Conservation (phyloP, 2,113 vertebrate genomes). For the Oncorhynchus kisutch region DNA sequence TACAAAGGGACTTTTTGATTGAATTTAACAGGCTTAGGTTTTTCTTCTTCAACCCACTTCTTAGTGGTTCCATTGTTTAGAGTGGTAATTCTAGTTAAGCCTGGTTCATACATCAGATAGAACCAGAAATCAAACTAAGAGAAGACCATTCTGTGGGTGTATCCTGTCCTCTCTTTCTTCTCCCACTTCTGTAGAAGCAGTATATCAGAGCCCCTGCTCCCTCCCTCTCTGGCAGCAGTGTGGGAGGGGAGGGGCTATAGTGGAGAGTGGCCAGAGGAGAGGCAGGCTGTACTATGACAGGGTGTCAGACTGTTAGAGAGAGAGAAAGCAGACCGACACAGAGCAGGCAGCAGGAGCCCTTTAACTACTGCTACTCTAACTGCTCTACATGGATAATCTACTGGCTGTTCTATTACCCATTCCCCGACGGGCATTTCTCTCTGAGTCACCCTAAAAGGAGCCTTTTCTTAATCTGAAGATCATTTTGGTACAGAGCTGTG, state of each 20-base stretch:
- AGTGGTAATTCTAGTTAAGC: not conserved
- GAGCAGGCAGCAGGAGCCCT: slow-evolving; percentile 42
- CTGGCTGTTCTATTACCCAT: slow-evolving; percentile 5
- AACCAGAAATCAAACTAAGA: slow-evolving; percentile 21
- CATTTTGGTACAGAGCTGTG: slow-evolving; percentile 35
- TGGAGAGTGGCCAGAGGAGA: slow-evolving; percentile 24
- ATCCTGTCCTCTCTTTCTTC: not conserved
- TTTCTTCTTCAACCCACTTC: too few species aligned
- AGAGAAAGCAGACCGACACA: slow-evolving; percentile 40
- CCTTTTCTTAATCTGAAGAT: slow-evolving; percentile 29
- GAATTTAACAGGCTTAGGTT: not conserved
- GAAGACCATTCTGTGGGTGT: slow-evolving; percentile 7
- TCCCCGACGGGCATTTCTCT: slow-evolving; percentile 22
- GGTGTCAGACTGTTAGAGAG: slow-evolving; percentile 46
- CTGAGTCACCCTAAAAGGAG: slow-evolving; percentile 27
- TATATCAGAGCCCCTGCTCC: not conserved
- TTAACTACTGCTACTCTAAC: slow-evolving; percentile 12
- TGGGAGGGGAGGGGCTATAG: slow-evolving; percentile 55
- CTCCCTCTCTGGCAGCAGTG: slow-evolving; percentile 17
- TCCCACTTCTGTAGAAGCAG: not conserved
- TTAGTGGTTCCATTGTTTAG: not conserved
- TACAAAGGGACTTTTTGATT: not conserved
- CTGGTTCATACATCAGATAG: not conserved
- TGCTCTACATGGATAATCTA: slow-evolving; percentile 49
- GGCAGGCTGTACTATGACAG: slow-evolving; percentile 56